These are phyloP conservation scores for Stomatorhinus walkeri DNA, from an alignment of 2,797 vertebrate genomes.

Conservation along the genomic window DNA sequence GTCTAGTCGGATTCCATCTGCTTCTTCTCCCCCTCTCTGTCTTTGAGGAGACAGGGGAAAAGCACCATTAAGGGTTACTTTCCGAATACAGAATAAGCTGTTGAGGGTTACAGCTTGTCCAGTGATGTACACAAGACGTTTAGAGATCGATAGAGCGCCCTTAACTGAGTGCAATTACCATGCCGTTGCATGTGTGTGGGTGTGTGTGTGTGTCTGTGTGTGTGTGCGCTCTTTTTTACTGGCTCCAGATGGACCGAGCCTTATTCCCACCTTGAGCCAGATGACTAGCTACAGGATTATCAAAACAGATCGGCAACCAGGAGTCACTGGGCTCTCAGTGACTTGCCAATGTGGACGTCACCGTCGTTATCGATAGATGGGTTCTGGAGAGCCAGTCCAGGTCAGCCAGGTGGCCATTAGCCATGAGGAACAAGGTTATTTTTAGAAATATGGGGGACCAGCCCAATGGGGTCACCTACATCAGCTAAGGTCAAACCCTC, in stretches of 20 bases:
- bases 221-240: not conserved
- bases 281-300: not conserved
- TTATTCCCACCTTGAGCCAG: not conserved
- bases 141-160: not conserved
- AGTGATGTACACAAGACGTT: not conserved
- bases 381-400: not conserved
- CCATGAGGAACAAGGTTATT: not conserved
- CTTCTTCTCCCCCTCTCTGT: not conserved
- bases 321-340: not conserved
- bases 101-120: not conserved
- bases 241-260: not conserved
- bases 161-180: constrained; percentile 6
- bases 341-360: not conserved
- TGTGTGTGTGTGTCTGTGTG: not conserved
- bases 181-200: not conserved
- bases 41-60: not conserved
- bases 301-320: not conserved
- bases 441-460: not conserved
- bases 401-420: not conserved
- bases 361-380: not conserved
- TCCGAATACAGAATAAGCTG: constrained; percentile 1
- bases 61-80: not conserved
- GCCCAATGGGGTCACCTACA: not conserved
- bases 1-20: not conserved
- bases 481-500: not conserved